Evolutionary conservation across 2,113 vertebrate species (phyloP), one percentile per base, ranked within the genome.

Genomic region (Cricetomys ansorgei): DNA sequence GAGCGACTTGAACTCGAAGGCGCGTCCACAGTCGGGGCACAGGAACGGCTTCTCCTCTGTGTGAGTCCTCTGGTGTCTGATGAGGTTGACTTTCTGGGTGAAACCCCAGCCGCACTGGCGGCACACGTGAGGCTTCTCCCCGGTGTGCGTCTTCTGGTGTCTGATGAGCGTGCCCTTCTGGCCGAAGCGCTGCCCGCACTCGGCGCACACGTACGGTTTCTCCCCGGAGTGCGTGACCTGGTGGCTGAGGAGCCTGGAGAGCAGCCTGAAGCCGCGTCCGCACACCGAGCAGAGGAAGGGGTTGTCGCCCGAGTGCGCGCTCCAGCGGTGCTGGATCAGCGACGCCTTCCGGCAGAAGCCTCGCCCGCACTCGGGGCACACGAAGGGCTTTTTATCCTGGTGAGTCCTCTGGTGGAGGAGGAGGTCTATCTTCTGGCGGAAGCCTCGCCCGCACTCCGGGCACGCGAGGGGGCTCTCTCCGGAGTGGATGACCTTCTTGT

Each of bases 61-160:
- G 1, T 84, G 80, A 8, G 31, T 45, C 80, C 80, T 62, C 80
- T 84, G 80, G 80, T 84, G 80, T 27, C 80, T 43, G 1, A 84
- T 64, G 80, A 84, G 80, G 57, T 84, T 84, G n/a, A 84, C 80
- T 40, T 84, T 84, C 80, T 84, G 80, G 15, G 80, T 84, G 57
- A 84, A 84, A 64, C 80, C 21, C 57, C 80, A 84, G 57, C 80
- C 80, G 31, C 80, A 84, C 57, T 84, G 80, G 80, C 57, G 57
- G 45, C 80, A 84, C 57, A 84, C 80, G 8, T 31, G 59, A 31
- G 80, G 80, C 40, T 84, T 84, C 57, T 84, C 80, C 80, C 80
- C 80, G 0, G 80, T 84, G 57, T 84, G 80, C 5, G 80, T 84
- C 80, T 45, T 84, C 57, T 31, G 57, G 9, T 84, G 80, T 45